A percentile compares a stretch with the other conserved stretches of the same genome.
Conservation (phyloP, 2,113 vertebrate genomes). For the Ciconia stormi region DNA sequence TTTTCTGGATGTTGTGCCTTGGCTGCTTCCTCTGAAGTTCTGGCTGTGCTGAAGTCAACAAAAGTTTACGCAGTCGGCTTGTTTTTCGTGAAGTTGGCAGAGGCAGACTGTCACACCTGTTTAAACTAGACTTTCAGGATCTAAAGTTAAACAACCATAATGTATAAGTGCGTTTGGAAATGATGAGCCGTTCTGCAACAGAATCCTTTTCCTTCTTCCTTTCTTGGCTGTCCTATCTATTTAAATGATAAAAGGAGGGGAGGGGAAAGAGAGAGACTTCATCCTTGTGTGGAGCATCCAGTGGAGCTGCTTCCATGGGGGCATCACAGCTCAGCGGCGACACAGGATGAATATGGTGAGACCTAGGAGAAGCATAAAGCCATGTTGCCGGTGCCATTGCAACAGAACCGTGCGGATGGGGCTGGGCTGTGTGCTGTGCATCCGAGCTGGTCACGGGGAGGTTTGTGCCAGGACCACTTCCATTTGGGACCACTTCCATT, state of each 20-base stretch:
- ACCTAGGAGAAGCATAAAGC: neutral
- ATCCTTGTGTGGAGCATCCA: neutral
- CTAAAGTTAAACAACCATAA: neutral
- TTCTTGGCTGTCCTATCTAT: neutral
- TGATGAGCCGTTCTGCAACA: neutral
- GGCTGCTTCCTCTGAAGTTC: neutral
- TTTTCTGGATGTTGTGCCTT: neutral
- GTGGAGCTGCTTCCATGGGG: neutral
- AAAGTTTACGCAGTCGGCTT: neutral
- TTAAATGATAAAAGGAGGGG: neutral
- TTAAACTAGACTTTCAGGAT: neutral
- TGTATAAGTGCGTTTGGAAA: neutral
- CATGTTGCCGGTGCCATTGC: fast-evolving
- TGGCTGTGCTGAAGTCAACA: neutral
- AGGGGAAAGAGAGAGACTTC: neutral
- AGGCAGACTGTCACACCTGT: neutral
- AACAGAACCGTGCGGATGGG: fast-evolving
- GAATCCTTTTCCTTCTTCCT: neutral
- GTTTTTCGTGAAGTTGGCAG: neutral
- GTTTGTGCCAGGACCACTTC: neutral
- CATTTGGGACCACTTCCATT: neutral
- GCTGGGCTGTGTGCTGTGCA: neutral
- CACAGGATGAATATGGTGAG: neutral
- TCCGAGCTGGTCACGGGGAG: fast-evolving
- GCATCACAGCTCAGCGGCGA: neutral